These are phyloP conservation scores for Physella acuta DNA, from an alignment of 1,140 invertebrate genomes.

Conservation along the genomic window DNA sequence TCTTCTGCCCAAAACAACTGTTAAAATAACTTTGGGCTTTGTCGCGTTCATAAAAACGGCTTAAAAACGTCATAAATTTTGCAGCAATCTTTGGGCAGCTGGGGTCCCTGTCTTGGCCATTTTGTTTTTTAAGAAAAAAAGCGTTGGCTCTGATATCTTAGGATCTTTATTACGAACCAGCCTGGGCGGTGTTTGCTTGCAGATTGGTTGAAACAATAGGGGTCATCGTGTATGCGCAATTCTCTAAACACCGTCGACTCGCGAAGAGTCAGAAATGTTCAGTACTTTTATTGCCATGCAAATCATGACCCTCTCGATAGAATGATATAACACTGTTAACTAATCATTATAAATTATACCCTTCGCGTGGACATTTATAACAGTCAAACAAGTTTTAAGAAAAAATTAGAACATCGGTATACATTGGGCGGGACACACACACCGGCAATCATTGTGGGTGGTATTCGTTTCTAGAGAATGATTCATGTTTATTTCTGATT, in stretches of 20 bases:
- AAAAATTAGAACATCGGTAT: no score
- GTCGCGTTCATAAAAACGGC: background rate
- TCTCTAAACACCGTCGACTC: background rate
- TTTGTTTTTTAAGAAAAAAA: slow-evolving; percentile 7
- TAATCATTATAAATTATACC: no score
- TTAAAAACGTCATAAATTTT: slow-evolving; percentile 17
- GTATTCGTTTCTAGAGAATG: no score
- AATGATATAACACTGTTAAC: no score
- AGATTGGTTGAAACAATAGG: slow-evolving; percentile 21
- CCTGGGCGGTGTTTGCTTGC: slow-evolving; percentile 19
- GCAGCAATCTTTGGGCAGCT: slow-evolving; percentile 17
- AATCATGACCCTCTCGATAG: no score
- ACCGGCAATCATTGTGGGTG: no score
- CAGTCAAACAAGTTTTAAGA: no score
- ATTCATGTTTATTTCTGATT: no score
- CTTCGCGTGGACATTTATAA: no score
- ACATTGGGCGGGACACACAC: no score
- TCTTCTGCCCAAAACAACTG: slow-evolving; percentile 20
- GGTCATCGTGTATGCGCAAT: slow-evolving; percentile 17
- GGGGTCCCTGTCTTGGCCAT: slow-evolving; percentile 10
- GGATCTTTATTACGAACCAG: slow-evolving; percentile 7
- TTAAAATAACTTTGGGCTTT: slow-evolving; percentile 24
- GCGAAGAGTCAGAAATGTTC: no score
- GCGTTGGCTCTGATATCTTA: background rate
- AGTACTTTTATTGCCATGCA: no score